These are phyloP conservation scores for Drosophila nigrodunni DNA, from an alignment of 1,140 invertebrate genomes.

Conservation along the genomic window DNA sequence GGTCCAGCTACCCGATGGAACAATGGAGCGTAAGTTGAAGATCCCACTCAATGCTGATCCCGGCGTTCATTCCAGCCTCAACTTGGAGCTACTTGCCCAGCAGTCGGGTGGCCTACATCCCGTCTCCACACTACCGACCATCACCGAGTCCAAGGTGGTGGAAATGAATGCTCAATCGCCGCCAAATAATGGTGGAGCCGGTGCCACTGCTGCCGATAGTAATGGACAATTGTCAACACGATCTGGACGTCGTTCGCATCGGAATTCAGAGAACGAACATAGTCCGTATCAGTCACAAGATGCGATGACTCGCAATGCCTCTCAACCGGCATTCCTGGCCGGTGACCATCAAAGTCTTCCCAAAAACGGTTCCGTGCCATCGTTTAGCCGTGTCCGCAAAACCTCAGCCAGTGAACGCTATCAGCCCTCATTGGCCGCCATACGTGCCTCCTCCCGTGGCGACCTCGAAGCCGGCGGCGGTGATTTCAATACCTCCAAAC, in stretches of 20 bases:
- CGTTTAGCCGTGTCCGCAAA: slow-evolving; percentile 93
- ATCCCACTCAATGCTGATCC: slow-evolving; percentile 95
- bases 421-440: slow-evolving; percentile 91
- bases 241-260: slow-evolving; percentile 65
- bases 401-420: slow-evolving; percentile 91
- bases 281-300: slow-evolving; percentile 84
- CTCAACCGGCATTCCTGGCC: slow-evolving; percentile 92
- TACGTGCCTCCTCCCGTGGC: slow-evolving; percentile 88
- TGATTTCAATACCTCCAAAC: slow-evolving; percentile 85
- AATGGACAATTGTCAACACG: slow-evolving; percentile 65
- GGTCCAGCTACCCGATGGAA: slow-evolving; percentile 94
- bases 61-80: slow-evolving; percentile 96
- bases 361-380: slow-evolving; percentile 94
- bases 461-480: slow-evolving; percentile 86
- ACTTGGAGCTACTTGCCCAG: slow-evolving; percentile 91
- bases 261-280: slow-evolving; percentile 75
- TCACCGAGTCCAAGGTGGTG: slow-evolving; percentile 91
- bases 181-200: slow-evolving; percentile 62
- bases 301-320: slow-evolving; percentile 91
- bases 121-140: slow-evolving; percentile 93
- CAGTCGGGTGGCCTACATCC: slow-evolving; percentile 86
- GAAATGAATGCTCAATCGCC: slow-evolving; percentile 86
- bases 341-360: slow-evolving; percentile 91
- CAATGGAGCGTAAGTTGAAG: slow-evolving; percentile 94
- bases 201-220: slow-evolving; percentile 61